These are phyloP conservation scores for Oryzias melastigma DNA, from an alignment of 2,113 vertebrate genomes.

Conservation along the genomic window DNA sequence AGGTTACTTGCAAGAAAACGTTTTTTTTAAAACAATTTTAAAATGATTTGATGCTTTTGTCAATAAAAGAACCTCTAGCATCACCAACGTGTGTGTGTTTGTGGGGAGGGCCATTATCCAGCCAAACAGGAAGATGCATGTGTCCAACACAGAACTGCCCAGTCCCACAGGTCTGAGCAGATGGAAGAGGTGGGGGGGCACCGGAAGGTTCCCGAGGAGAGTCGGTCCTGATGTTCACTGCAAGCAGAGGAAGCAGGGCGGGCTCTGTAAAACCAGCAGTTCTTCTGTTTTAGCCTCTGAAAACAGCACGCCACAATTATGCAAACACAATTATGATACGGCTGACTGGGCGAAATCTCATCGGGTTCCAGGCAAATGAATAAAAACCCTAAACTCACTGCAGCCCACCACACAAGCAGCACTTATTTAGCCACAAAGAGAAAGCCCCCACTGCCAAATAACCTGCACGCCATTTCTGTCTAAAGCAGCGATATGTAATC, in stretches of 20 bases:
- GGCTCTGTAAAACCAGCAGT: too few species aligned
- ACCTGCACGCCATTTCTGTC: conserved; percentile 11
- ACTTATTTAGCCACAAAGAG: conserved; percentile 12
- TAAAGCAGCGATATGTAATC: conserved; percentile 11
- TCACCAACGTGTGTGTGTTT: neutral
- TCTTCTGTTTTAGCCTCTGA: too few species aligned
- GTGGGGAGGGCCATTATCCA: conserved; percentile 14
- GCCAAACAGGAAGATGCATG: conserved; percentile 35
- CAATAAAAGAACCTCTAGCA: conserved; percentile 1
- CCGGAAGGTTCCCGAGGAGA: conserved; percentile 47
- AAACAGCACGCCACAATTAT: conserved; percentile 35
- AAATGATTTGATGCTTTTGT: neutral
- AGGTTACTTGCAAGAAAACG: too few species aligned
- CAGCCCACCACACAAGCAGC: conserved; percentile 10
- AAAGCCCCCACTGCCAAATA: conserved; percentile 4
- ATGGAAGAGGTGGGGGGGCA: conserved; percentile 58
- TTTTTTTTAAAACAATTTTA: too few species aligned
- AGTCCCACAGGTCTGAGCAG: conserved; percentile 59
- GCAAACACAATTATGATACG: conserved; percentile 48
- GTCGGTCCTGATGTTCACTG: conserved; percentile 63
- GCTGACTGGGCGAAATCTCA: conserved; percentile 35
- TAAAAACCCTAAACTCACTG: neutral
- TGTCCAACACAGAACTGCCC: conserved; percentile 30
- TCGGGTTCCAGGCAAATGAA: too few species aligned
- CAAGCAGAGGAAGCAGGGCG: conserved; percentile 20